Base-by-base conservation (phyloP, 2,113 vertebrate genomes). In the Rhinogobius similis region DNA sequence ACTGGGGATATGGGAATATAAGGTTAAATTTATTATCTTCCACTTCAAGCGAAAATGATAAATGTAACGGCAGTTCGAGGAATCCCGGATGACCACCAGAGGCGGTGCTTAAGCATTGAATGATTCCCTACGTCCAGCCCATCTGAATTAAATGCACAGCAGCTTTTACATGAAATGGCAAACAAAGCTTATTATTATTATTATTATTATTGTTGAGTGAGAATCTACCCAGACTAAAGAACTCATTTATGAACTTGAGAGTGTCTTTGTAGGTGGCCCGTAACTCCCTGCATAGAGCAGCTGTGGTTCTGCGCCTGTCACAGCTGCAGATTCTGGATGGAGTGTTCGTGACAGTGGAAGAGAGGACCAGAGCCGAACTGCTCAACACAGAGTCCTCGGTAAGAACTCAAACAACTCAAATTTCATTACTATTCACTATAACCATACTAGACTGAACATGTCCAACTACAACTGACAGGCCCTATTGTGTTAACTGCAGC, bases 271-370 rank as follows among this genome's bases (percentile, higher is more conserved):
- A 94, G 93, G 88, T 94, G 88, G 91, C 93, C 44, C 89, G 90
- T 39, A 94, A 92, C 75, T 90, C 90, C 52, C 79, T 87, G 27
- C 91, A 93, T 80, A 93, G 93, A 56, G 87, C 88, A 7, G n/a
- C 91, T 10, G 87, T 94, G 43, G 83, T 95, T 73, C 88, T 95
- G 62, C 86, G 73, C 64, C 86, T 95, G 52, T 86, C 92, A 41
- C 90, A 80, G 46, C 86, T 97, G 73, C 94, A 94, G 83, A 89
- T 95, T 58, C 88, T 98, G 75, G 95, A 97, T 79, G 94, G 94
- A 63, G 71, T 92, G 53, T 78, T 79, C 8, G 81, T 93, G 65
- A 94, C 92, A 56, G 39, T 88, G 71, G 94, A 96, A 62, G 94
- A 96, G 75, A 94, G 87, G 69, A 87, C 91, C 67, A 92, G 89